phyloP scores from a whole-genome alignment of 2,797 vertebrate species.

The Anabas testudineus region DNA sequence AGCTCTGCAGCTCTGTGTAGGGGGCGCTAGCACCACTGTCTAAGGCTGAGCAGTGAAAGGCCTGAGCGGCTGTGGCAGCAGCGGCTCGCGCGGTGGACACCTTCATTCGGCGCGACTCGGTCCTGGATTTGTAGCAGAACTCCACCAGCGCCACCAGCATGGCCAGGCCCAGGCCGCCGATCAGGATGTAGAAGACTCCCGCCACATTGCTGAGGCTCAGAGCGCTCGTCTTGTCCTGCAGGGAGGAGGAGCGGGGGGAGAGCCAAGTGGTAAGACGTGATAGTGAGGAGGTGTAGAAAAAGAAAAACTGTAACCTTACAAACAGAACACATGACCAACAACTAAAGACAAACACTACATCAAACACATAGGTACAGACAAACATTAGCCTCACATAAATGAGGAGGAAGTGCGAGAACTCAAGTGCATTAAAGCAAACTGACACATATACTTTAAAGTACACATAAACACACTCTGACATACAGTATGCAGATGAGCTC shows the following conservation, averaged over 20 bases:
- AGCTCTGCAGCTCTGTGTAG: slow-evolving; percentile 88
- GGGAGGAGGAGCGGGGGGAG: slow-evolving; percentile 18
- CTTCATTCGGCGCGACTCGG: slow-evolving; percentile 99
- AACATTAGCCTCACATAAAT: slow-evolving; percentile 10
- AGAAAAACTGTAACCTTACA: background rate
- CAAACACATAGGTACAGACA: slow-evolving; percentile 9
- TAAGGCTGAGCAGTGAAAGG: slow-evolving; percentile 89
- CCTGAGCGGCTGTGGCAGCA: slow-evolving; percentile 82
- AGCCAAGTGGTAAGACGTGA: slow-evolving; percentile 34
- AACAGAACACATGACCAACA: background rate
- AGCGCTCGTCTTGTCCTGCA: slow-evolving; percentile 98
- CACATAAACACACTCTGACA: background rate
- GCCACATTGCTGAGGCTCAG: slow-evolving; percentile 99
- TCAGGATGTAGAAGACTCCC: slow-evolving; percentile 99
- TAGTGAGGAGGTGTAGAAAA: slow-evolving; percentile 7
- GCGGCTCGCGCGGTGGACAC: slow-evolving; percentile 88
- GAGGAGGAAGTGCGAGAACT: slow-evolving; percentile 3
- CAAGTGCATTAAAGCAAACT: background rate
- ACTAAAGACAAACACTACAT: slow-evolving; percentile 1
- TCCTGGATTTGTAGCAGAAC: slow-evolving; percentile 99
- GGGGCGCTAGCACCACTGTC: slow-evolving; percentile 85
- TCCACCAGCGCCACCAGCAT: slow-evolving; percentile 99
- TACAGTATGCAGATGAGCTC: background rate
- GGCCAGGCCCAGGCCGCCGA: slow-evolving; percentile 97
- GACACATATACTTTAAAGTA: slow-evolving; percentile 1